phyloP scores from a whole-genome alignment of 2,797 vertebrate species.

The Gallinago nigripennis region DNA sequence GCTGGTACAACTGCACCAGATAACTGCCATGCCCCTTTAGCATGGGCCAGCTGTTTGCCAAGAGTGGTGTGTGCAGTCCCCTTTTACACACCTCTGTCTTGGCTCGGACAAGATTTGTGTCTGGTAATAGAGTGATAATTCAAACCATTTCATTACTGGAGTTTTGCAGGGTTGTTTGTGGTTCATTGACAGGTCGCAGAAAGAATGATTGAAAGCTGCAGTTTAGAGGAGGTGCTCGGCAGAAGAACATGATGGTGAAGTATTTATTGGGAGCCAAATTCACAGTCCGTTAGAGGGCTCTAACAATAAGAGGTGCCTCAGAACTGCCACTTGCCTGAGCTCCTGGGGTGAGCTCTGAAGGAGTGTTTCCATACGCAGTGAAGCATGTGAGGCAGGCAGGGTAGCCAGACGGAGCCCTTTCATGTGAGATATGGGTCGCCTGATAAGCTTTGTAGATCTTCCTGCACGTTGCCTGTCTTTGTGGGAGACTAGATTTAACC shows the following conservation, averaged over 20 bases:
- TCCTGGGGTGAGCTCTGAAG: neutral
- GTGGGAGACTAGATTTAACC: neutral
- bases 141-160: accelerated
- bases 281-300: neutral
- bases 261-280: neutral
- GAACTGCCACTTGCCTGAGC: neutral
- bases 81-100: neutral
- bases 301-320: accelerated
- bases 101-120: accelerated
- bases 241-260: accelerated
- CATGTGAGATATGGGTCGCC: accelerated
- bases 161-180: no score
- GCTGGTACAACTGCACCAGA: neutral
- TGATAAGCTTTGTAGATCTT: no score
- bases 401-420: accelerated
- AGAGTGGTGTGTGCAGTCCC: accelerated
- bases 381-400: neutral
- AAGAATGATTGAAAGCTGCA: neutral
- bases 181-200: accelerated
- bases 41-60: neutral
- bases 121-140: neutral
- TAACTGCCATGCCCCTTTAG: accelerated
- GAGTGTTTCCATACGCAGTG: accelerated
- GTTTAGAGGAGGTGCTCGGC: neutral
- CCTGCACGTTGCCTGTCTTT: accelerated